These are phyloP conservation scores for Elaphurus davidianus DNA, from an alignment of 2,113 vertebrate species.

Conservation along the genomic window DNA sequence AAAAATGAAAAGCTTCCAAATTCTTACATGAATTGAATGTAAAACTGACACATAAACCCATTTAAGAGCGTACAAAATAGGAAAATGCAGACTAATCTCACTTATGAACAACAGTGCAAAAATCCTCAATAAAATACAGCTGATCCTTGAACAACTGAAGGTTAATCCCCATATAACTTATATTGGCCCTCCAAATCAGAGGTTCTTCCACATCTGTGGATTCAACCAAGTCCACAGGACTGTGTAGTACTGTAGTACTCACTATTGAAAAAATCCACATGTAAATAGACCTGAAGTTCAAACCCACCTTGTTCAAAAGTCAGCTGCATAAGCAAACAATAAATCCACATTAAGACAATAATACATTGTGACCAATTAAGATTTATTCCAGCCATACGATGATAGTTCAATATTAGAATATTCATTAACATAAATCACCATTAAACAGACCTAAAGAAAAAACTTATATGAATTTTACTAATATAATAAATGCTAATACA, in stretches of 20 bases:
- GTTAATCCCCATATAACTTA: neutral
- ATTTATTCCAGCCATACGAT: neutral
- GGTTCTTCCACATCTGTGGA: neutral
- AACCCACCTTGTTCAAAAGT: neutral
- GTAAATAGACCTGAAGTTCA: neutral
- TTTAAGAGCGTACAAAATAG: neutral
- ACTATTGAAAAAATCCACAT: neutral
- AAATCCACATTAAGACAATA: neutral
- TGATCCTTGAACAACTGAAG: neutral
- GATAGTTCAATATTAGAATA: neutral
- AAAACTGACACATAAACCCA: neutral
- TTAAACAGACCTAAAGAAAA: neutral
- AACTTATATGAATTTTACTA: neutral
- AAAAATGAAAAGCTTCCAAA: neutral
- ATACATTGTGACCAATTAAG: neutral
- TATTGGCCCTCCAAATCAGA: neutral
- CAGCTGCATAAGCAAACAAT: neutral
- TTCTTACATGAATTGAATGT: neutral
- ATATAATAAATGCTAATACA: neutral
- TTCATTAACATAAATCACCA: neutral
- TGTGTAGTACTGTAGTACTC: neutral
- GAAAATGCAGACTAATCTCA: neutral
- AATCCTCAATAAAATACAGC: neutral
- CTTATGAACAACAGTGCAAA: neutral
- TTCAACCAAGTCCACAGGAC: neutral